A percentile compares a stretch with the other conserved stretches of the same genome.
phyloP scores from a whole-genome alignment of 2,888 invertebrate species.

The Neria commutata region DNA sequence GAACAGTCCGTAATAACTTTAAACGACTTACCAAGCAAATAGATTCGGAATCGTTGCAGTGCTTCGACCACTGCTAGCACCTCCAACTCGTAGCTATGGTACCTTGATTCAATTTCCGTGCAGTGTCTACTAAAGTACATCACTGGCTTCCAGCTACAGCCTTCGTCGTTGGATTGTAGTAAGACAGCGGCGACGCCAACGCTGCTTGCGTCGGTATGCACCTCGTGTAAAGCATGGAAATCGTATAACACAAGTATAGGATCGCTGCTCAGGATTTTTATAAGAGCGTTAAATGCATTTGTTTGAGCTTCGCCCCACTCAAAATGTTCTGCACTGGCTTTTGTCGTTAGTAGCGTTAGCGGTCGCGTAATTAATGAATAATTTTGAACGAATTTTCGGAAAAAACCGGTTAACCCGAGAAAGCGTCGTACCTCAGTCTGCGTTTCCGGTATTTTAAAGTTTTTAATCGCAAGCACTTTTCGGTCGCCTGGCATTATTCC shows the following conservation, averaged over 20 bases:
- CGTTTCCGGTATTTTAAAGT: conserved; percentile 11
- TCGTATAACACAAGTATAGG: background rate
- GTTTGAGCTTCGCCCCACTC: conserved; percentile 9
- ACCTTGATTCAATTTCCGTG: conserved; percentile 26
- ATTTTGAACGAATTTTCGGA: conserved; percentile 13
- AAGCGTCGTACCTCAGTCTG: conserved; percentile 10
- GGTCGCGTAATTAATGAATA: conserved; percentile 13
- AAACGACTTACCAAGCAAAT: conserved; percentile 42
- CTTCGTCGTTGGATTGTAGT: conserved; percentile 11
- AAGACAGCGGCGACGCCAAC: conserved; percentile 12
- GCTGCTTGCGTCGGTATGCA: conserved; percentile 18
- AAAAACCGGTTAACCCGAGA: conserved; percentile 10
- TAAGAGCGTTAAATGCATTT: conserved; percentile 10
- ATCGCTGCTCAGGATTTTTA: conserved; percentile 2
- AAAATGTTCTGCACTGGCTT: background rate
- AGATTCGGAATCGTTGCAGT: conserved; percentile 48
- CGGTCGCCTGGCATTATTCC: conserved; percentile 22
- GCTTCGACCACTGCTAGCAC: conserved; percentile 48
- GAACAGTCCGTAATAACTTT: conserved; percentile 23
- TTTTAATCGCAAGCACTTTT: conserved; percentile 8
- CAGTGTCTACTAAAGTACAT: conserved; percentile 27
- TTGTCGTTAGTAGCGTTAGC: background rate
- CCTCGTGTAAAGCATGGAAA: background rate
- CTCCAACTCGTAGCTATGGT: conserved; percentile 49
- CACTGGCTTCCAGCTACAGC: conserved; percentile 20